A percentile compares a stretch with the other conserved stretches of the same genome.
Evolutionary conservation across 1,140 invertebrate species (phyloP).

Genomic region (Drosophila prosaltans): DNA sequence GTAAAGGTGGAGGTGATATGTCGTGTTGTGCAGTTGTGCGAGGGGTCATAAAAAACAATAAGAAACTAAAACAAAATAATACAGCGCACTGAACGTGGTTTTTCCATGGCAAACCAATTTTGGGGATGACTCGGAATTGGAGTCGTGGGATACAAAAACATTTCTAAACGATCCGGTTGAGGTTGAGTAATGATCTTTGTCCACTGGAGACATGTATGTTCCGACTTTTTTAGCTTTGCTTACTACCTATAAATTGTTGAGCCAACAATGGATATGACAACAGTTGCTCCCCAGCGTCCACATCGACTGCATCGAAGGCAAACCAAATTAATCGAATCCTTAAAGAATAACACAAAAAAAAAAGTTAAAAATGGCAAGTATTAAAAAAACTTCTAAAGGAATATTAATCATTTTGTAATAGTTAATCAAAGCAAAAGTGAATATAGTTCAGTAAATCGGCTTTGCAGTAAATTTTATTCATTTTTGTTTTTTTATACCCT

Average conservation of each 20-base stretch:
- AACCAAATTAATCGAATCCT: slow-evolving; percentile 1
- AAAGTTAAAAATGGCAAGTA: slow-evolving; percentile 1
- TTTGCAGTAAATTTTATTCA: no score
- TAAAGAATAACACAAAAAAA: neutral
- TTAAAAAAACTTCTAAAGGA: neutral
- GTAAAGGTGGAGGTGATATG: neutral
- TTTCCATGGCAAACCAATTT: slow-evolving; percentile 32
- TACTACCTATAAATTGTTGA: slow-evolving; percentile 62
- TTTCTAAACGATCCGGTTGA: slow-evolving; percentile 36
- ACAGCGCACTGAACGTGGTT: slow-evolving; percentile 28
- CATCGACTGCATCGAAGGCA: slow-evolving; percentile 33
- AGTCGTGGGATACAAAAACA: slow-evolving; percentile 51
- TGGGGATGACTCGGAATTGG: slow-evolving; percentile 44
- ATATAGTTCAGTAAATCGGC: no score
- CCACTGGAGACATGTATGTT: slow-evolving; percentile 58
- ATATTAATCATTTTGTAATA: neutral
- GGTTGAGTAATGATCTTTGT: slow-evolving; percentile 41
- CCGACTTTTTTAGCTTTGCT: slow-evolving; percentile 34
- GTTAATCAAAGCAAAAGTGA: no score
- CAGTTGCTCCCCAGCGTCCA: slow-evolving; percentile 52
- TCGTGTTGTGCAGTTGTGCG: slow-evolving; percentile 18
- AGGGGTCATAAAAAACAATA: slow-evolving; percentile 37
- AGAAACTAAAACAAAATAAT: slow-evolving; percentile 24
- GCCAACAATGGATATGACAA: slow-evolving; percentile 18
- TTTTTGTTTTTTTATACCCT: no score